Conservation (phyloP, 1,140 invertebrate genomes). For the Drosophila nannoptera region DNA sequence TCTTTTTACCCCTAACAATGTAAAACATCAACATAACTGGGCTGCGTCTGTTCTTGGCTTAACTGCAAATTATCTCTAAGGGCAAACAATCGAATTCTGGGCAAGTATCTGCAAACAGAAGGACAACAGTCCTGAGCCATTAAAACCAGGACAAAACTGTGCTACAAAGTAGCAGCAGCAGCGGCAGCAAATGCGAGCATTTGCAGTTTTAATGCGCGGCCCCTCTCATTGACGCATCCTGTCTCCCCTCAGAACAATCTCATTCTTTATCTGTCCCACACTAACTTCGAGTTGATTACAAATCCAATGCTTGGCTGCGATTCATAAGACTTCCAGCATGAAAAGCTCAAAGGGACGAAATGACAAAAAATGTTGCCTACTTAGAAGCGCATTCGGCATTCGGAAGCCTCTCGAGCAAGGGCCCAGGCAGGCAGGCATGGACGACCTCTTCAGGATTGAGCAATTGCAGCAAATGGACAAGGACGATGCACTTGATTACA, state of each 20-base stretch:
- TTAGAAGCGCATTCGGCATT: no score
- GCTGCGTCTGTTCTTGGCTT: constrained; percentile 23
- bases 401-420: no score
- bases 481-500: no score
- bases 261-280: neutral
- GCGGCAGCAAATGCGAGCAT: constrained; percentile 16
- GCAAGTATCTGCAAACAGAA: constrained; percentile 6
- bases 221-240: neutral
- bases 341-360: neutral
- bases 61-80: constrained; percentile 45
- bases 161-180: constrained; percentile 16
- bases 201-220: constrained; percentile 32
- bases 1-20: no score
- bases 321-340: constrained; percentile 11
- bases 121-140: constrained; percentile 3
- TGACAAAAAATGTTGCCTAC: neutral
- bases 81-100: constrained; percentile 33
- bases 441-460: no score
- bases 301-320: constrained; percentile 4
- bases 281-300: constrained; percentile 16
- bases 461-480: no score
- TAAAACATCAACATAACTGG: constrained; percentile 21
- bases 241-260: no score
- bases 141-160: constrained; percentile 14
- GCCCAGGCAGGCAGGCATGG: no score